phyloP scores from a whole-genome alignment of 2,113 vertebrate genomes.

The Zingel zingel region DNA sequence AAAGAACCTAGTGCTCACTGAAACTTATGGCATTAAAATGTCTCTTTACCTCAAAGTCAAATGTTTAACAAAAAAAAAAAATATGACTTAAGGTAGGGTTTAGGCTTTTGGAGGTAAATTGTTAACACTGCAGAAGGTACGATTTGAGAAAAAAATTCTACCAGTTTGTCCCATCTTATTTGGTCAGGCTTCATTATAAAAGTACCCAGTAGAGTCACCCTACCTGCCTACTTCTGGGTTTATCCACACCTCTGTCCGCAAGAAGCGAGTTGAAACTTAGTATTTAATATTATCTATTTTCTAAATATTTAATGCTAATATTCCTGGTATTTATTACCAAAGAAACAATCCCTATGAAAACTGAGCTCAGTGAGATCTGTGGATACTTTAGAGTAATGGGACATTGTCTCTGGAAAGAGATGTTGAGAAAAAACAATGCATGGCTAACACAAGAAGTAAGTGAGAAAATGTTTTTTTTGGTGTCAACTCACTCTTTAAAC shows the following conservation, averaged over 20 bases:
- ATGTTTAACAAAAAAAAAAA: not conserved
- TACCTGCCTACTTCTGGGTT: not conserved
- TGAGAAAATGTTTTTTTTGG: not conserved
- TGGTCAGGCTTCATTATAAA: not conserved
- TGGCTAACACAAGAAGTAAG: not conserved
- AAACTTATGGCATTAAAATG: not conserved
- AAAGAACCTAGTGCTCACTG: not conserved
- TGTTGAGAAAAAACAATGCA: not conserved
- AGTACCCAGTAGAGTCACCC: not conserved
- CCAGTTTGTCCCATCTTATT: not conserved
- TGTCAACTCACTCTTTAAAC: not conserved
- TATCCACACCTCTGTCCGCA: not conserved
- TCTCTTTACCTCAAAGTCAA: not conserved
- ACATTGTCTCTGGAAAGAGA: not conserved
- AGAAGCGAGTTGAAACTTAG: not conserved
- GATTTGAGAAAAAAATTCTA: not conserved
- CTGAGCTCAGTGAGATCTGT: not conserved
- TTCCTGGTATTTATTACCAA: not conserved
- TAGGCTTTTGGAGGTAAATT: not conserved
- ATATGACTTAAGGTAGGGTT: not conserved
- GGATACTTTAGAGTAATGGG: not conserved
- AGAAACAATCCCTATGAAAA: not conserved
- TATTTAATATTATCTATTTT: not conserved
- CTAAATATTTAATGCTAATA: too few species aligned
- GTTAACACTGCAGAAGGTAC: not conserved